Evolutionary conservation across 1,140 invertebrate species (phyloP).

Genomic region (Ooceraea biroi): DNA sequence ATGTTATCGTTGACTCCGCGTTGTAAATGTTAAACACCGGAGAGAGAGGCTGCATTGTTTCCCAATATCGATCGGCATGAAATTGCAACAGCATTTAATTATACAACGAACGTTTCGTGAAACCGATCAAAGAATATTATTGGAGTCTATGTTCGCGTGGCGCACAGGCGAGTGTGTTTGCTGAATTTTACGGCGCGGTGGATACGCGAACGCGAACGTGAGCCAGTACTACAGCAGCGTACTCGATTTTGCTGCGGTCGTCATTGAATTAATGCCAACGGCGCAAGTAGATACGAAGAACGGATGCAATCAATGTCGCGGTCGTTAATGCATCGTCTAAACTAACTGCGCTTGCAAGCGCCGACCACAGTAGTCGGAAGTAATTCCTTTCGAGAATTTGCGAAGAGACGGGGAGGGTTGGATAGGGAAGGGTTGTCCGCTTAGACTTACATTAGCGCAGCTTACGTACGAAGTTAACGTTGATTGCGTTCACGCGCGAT

Average conservation of each 20-base stretch:
- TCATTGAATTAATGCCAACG: conserved; percentile 48
- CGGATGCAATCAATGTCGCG: conserved; percentile 62
- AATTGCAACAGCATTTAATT: conserved; percentile 38
- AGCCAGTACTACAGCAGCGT: conserved; percentile 27
- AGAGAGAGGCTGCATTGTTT: not conserved
- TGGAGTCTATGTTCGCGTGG: conserved; percentile 4
- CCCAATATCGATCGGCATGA: not conserved
- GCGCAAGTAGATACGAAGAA: conserved; percentile 59
- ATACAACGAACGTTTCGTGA: conserved; percentile 9
- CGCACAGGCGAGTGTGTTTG: not conserved
- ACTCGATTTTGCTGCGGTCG: conserved; percentile 51
- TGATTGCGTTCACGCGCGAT: conserved; percentile 49
- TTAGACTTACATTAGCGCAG: conserved; percentile 59
- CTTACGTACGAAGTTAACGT: conserved; percentile 56
- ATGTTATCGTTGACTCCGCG: conserved; percentile 4
- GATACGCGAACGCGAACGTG: conserved; percentile 25
- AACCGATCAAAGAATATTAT: conserved; percentile 51
- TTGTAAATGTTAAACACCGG: not conserved
- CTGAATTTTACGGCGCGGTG: conserved; percentile 42
- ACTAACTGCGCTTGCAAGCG: conserved; percentile 55
- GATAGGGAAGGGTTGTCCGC: conserved; percentile 38
- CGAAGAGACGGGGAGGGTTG: not conserved
- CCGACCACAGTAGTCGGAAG: conserved; percentile 50
- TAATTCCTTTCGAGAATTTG: conserved; percentile 48
- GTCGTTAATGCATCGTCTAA: conserved; percentile 58